These are phyloP conservation scores for Leptopilina syphax DNA, from an alignment of 2,888 invertebrate species.

Conservation along the genomic window DNA sequence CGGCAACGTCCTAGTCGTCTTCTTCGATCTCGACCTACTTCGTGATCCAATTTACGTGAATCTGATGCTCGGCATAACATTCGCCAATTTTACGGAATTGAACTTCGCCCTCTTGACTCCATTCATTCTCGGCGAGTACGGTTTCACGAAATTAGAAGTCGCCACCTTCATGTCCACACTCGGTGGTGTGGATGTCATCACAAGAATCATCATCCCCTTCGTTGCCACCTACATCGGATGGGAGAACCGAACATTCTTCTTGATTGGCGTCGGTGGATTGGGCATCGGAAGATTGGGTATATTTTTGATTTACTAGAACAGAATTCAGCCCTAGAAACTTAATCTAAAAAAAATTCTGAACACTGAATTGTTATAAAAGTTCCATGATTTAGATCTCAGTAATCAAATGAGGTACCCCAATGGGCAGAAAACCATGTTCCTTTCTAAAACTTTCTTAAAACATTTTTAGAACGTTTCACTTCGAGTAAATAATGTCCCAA, in stretches of 20 bases:
- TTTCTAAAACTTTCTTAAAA: too few species aligned
- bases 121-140: slow-evolving; percentile 84
- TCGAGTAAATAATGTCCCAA: too few species aligned
- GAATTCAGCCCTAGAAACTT: too few species aligned
- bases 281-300: slow-evolving; percentile 83
- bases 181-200: slow-evolving; percentile 82
- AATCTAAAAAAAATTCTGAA: too few species aligned
- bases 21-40: slow-evolving; percentile 85
- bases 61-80: slow-evolving; percentile 84
- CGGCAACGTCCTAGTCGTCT: slow-evolving; percentile 80
- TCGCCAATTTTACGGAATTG: slow-evolving; percentile 85
- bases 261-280: slow-evolving; percentile 83
- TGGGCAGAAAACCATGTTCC: too few species aligned
- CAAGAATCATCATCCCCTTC: slow-evolving; percentile 84
- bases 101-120: slow-evolving; percentile 87
- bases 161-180: slow-evolving; percentile 85
- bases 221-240: slow-evolving; percentile 84
- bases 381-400: too few species aligned
- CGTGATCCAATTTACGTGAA: slow-evolving; percentile 85
- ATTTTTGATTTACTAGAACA: slow-evolving; percentile 49
- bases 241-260: slow-evolving; percentile 85
- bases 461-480: too few species aligned
- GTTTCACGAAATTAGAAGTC: slow-evolving; percentile 80
- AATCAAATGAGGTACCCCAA: too few species aligned
- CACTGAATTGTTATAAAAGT: too few species aligned